phyloP scores from a whole-genome alignment of 2,888 invertebrate species.

The Leptarthrus brevirostris region DNA sequence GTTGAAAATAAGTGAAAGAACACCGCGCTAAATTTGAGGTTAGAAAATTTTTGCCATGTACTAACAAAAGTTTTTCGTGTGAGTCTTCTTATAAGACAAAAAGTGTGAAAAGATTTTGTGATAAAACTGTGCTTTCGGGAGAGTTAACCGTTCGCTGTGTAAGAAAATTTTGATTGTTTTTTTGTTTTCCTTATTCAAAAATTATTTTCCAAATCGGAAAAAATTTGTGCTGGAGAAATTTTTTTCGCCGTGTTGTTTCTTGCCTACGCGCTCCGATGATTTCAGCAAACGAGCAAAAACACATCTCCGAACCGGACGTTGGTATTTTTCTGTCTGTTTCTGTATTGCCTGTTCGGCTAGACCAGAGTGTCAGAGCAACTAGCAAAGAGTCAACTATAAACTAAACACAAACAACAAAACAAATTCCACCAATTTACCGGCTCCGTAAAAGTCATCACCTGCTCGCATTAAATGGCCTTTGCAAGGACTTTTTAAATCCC shows the following conservation, averaged over 20 bases:
- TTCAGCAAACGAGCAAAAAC: slow-evolving; percentile 40
- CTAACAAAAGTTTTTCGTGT: slow-evolving; percentile 7
- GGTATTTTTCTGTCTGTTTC: slow-evolving; percentile 25
- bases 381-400: too few species aligned
- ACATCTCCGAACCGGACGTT: slow-evolving; percentile 35
- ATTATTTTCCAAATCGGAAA: not conserved
- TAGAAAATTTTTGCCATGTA: slow-evolving; percentile 7
- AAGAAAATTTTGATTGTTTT: not conserved
- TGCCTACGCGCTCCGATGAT: slow-evolving; percentile 48
- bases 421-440: slow-evolving; percentile 25
- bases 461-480: slow-evolving; percentile 22
- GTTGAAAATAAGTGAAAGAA: not conserved
- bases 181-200: not conserved
- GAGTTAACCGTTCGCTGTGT: not conserved
- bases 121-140: not conserved
- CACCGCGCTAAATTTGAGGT: slow-evolving; percentile 8
- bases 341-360: too few species aligned
- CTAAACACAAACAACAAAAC: too few species aligned
- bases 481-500: slow-evolving; percentile 16
- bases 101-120: not conserved
- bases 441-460: slow-evolving; percentile 7
- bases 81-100: not conserved
- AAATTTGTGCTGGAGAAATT: not conserved
- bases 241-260: slow-evolving; percentile 33
- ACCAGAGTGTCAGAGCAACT: too few species aligned